A percentile compares a stretch with the other conserved stretches of the same genome.
Conservation (phyloP, 2,888 invertebrate species). For the Punctoribates punctum region DNA sequence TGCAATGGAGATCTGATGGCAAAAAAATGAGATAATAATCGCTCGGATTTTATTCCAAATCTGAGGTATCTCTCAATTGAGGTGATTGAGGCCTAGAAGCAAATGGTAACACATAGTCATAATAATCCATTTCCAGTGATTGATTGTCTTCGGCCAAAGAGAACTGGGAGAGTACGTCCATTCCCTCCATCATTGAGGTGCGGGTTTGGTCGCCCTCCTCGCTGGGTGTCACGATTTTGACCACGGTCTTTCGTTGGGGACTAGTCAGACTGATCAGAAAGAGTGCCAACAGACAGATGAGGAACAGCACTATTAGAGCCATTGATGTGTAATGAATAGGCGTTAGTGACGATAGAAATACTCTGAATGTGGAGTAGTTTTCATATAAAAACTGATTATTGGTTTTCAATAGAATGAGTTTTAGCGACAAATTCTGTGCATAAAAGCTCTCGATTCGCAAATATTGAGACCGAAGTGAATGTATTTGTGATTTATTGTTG, state of each 20-base stretch:
- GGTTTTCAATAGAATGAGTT: slow-evolving; percentile 21
- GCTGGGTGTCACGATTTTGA: slow-evolving; percentile 29
- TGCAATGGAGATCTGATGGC: too few species aligned
- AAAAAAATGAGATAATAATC: too few species aligned
- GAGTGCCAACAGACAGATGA: not conserved
- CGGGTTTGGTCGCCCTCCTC: slow-evolving; percentile 23
- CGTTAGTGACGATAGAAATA: slow-evolving; percentile 23
- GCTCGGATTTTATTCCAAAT: not conserved
- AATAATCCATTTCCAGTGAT: slow-evolving; percentile 43
- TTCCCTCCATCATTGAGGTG: slow-evolving; percentile 16
- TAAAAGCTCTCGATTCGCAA: slow-evolving; percentile 35
- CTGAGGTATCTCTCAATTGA: not conserved
- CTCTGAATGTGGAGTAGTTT: not conserved
- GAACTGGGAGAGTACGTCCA: slow-evolving; percentile 24
- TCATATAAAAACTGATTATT: not conserved
- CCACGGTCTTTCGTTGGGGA: not conserved
- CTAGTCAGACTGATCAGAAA: not conserved
- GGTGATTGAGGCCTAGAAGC: not conserved
- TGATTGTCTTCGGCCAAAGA: slow-evolving; percentile 39
- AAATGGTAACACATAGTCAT: slow-evolving; percentile 37
- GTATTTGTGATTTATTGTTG: slow-evolving; percentile 9
- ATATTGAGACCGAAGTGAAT: slow-evolving; percentile 30
- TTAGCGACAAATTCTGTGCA: not conserved
- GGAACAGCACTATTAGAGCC: not conserved
- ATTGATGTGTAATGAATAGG: slow-evolving; percentile 27